Evolutionary conservation across 2,113 vertebrate genomes (phyloP), one percentile per base, ranked within the genome.

Genomic region (Psittacula cyanocephala): DNA sequence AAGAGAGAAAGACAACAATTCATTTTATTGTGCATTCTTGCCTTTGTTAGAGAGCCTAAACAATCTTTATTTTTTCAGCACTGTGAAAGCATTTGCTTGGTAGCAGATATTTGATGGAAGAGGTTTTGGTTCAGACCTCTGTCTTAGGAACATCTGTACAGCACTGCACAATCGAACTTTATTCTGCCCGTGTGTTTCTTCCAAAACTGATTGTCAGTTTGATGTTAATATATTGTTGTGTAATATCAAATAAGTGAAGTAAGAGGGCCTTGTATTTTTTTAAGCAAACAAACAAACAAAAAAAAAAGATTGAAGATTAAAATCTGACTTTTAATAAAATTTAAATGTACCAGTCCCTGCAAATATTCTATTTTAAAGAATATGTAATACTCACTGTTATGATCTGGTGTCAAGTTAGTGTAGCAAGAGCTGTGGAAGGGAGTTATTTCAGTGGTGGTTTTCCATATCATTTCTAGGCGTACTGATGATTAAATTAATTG

Each of bases 1-100:
- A 80, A 64, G 70, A 77, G 6, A 47, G 85, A 91, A 85, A 67
- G 69, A 62, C 77, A 94, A 91, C 88, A 96, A 89, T 96, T 46
- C 62, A 23, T 82, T 81, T 86, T 89, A 80, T 93, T 91, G 70
- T 75, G 59, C 37, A 53, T 93, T 96, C 87, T 93, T 89, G 81
- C 71, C 68, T 78, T 84, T 90, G 81, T 82, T 86, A 44, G 64
- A 68, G 67, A 78, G 67, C 16, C 68, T 18, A 46, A 92, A 87
- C 88, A 95, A 4, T 68, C 88, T 89, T 55, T 47, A n/a, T 67
- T 64, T 91, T 80, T 79, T 28, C 33, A 68, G 62, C 31, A 8
- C 9, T 17, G 2, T 78, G 85, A 67, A 71, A 86, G 85, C 82
- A 8, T 71, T 95, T 75, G 59, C 84, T 64, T 88, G 68, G 82